Evolutionary conservation across 2,888 invertebrate genomes (phyloP).

Genomic region (Pseudococcus jackbeardsleyi): DNA sequence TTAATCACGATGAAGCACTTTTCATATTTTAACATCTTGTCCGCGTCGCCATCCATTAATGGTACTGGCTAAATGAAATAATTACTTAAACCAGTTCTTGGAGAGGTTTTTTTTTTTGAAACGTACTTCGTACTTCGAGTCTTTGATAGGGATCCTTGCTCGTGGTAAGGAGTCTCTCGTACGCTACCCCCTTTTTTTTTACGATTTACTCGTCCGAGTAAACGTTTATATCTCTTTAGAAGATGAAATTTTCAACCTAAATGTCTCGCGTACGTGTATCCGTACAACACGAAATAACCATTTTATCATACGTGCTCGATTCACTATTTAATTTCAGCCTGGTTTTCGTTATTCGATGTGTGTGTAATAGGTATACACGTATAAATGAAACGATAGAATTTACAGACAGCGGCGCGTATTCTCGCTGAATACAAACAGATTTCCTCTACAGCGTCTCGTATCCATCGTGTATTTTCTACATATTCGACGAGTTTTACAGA

Average conservation of each 20-base stretch:
- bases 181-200: neutral
- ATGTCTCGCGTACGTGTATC: neutral
- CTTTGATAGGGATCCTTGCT: neutral
- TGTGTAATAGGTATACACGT: neutral
- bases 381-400: constrained; percentile 12
- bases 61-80: constrained; percentile 37
- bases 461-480: neutral
- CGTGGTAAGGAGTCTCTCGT: neutral
- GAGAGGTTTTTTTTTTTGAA: neutral
- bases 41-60: constrained; percentile 30
- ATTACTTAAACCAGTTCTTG: constrained; percentile 54
- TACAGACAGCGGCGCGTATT: neutral
- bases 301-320: constrained; percentile 40
- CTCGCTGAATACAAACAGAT: constrained; percentile 27
- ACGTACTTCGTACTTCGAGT: neutral
- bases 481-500: constrained; percentile 7
- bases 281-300: constrained; percentile 26
- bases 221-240: neutral
- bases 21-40: constrained; percentile 59
- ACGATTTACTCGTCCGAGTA: neutral
- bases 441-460: neutral
- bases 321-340: constrained; percentile 26
- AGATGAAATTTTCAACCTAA: constrained; percentile 4
- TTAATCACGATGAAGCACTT: constrained; percentile 61
- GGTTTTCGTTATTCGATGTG: constrained; percentile 10